These are phyloP conservation scores for Sarcophaga subvicina DNA, from an alignment of 2,888 invertebrate species.

Conservation along the genomic window DNA sequence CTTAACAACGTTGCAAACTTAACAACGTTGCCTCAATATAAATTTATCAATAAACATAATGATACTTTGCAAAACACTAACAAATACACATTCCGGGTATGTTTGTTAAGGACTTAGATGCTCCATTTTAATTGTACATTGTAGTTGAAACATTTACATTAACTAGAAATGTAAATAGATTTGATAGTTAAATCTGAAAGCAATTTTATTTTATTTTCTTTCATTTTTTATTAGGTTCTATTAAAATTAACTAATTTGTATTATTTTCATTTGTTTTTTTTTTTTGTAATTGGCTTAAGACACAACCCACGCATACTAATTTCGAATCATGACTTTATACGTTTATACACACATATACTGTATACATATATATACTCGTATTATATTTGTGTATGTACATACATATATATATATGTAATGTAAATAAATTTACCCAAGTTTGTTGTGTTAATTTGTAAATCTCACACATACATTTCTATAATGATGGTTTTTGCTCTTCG, in stretches of 20 bases:
- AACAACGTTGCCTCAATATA: slow-evolving; percentile 12
- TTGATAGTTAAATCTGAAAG: too few species aligned
- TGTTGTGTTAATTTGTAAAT: slow-evolving; percentile 38
- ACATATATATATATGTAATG: too few species aligned
- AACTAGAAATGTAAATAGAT: too few species aligned
- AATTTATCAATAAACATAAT: slow-evolving; percentile 28
- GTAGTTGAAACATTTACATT: too few species aligned
- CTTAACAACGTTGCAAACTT: background rate
- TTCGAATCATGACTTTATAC: background rate
- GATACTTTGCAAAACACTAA: background rate
- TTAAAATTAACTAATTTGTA: background rate
- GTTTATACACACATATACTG: too few species aligned
- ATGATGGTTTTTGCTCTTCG: slow-evolving; percentile 12
- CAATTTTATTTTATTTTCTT: too few species aligned
- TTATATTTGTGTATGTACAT: too few species aligned
- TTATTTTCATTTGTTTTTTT: background rate
- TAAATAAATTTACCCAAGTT: slow-evolving; percentile 10
- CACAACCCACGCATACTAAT: background rate
- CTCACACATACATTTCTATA: slow-evolving; percentile 19
- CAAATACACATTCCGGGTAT: too few species aligned
- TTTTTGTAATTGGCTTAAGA: background rate
- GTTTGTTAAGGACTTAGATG: too few species aligned
- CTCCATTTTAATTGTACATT: too few species aligned
- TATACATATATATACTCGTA: too few species aligned
- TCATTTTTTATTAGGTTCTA: too few species aligned